Evolutionary conservation across 2,113 vertebrate genomes (phyloP), one percentile per base, ranked within the genome.

Genomic region (Ondatra zibethicus): DNA sequence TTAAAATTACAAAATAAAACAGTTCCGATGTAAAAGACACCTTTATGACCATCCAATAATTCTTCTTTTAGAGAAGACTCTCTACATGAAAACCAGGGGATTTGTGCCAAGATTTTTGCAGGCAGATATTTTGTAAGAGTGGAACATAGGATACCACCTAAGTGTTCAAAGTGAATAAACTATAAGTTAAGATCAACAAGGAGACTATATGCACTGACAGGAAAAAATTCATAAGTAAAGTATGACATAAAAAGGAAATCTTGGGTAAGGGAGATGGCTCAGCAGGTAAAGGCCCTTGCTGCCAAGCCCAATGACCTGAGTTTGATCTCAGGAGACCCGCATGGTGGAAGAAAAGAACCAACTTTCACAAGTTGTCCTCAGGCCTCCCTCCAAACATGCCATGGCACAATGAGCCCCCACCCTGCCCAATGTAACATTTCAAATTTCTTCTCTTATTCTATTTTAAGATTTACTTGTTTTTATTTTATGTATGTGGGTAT

Each of bases 1-100:
- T 95, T 92, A 66, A 52, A 78, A 70, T 93, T 84, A 91, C 19
- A 75, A 73, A 91, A 93, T 27, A 90, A 72, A 73, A 73, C 5
- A 47, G 47, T 72, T 42, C 65, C 78, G 2, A 88, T 84, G 7
- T 72, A 66, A 93, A 88, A 84, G n/a, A 29, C 81, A 42, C 1
- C 47, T 25, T 58, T 77, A 1, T 73, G 47, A 58, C 58, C 33
- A 68, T 29, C 45, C 19, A 80, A 14, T 63, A 89, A 80, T 68
- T 80, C 39, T 36, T 94, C 73, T 42, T 95, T 94, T 92, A 77
- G 72, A 89, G 52, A 88, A 61, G 29, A 36, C 55, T 58, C 65
- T 58, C 42, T 73, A 65, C 14, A 36, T 63, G 45, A 33, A 88
- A n/a, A 58, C 52, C 68, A 73, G 31, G 27, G 23, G 0, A 29